Evolutionary conservation across 2,888 invertebrate species (phyloP), one percentile per base, ranked within the genome.

Genomic region (Frankliniella intonsa): DNA sequence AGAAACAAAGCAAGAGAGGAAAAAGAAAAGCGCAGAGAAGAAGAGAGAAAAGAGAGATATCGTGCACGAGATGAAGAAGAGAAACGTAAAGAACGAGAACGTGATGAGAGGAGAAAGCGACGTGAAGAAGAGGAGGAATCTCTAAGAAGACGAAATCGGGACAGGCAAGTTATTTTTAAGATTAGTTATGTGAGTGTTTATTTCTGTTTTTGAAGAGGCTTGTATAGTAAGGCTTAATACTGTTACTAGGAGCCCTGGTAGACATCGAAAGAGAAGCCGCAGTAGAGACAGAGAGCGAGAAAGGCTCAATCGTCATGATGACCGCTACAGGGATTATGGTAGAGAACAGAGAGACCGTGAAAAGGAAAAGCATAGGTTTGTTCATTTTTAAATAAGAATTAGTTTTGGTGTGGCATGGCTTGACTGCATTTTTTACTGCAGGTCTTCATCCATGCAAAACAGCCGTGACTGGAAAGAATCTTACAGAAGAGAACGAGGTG

Each of bases 1-100:
- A 87, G 89, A 83, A 88, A 89, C 84, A 89, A 89, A 86, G 88
- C 89, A 84, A 86, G 90, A 84, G 89, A 90, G 85, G 90, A 90
- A 84, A 88, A 90, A 84, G 90, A 91, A 84, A 89, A 89, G 83
- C 88, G 88, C 84, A 86, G 90, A 83, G 89, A 90, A 84, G 89
- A 89, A 84, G 90, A 90, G 80, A 87, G 90, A 65, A 88, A 89
- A 85, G 88, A 89, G 85, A 86, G 89, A 49, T 86, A 87, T 86
- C 76, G 87, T 86, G 84, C 80, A 84, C 84, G 84, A 84, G 85
- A 82, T 85, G 86, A 81, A 84, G 85, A 83, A 84, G 86, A 83
- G 83, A 85, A 83, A 82, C 84, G 83, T 83, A 85, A 82, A 81
- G 86, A 82, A 83, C 85, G 82, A 84, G 85, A 82, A 82, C 85